Percentiles rank a stretch among this genome's conserved stretches.
Conservation (phyloP, 2,797 vertebrate species). For the Podarcis siculus region DNA sequence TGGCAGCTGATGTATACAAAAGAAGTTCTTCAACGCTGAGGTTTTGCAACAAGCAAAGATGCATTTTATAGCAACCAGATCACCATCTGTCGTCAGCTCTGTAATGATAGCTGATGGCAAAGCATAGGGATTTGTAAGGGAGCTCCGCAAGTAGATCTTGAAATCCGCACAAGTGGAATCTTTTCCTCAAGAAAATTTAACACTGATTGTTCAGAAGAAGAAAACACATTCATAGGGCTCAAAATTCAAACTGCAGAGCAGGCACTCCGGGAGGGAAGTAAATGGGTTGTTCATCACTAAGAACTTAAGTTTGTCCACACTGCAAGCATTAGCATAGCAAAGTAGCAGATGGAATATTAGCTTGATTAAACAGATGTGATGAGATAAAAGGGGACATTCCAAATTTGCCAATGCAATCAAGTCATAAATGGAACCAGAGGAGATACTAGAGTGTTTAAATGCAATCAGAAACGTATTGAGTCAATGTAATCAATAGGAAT, state of each 20-base stretch:
- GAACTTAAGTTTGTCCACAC: slow-evolving; percentile 47
- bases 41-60: neutral
- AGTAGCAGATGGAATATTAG: slow-evolving; percentile 62
- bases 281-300: slow-evolving; percentile 42
- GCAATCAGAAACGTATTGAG: slow-evolving; percentile 48
- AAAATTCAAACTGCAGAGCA: slow-evolving; percentile 29
- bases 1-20: slow-evolving; percentile 20
- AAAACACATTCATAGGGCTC: slow-evolving; percentile 11
- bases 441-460: slow-evolving; percentile 28
- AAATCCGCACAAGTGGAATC: slow-evolving; percentile 10
- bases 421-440: slow-evolving; percentile 48
- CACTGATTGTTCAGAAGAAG: neutral
- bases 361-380: slow-evolving; percentile 57
- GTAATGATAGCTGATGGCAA: slow-evolving; percentile 11
- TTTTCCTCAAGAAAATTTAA: slow-evolving; percentile 38
- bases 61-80: slow-evolving; percentile 19
- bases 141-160: slow-evolving; percentile 22
- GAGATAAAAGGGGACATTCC: slow-evolving; percentile 43
- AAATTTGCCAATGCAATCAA: slow-evolving; percentile 51
- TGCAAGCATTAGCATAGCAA: slow-evolving; percentile 31
- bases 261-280: slow-evolving; percentile 41
- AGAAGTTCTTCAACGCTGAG: slow-evolving; percentile 1
- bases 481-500: slow-evolving; percentile 56
- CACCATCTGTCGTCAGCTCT: slow-evolving; percentile 7
- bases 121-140: neutral